phyloP scores from a whole-genome alignment of 2,113 vertebrate species.

The Chroicocephalus ridibundus region DNA sequence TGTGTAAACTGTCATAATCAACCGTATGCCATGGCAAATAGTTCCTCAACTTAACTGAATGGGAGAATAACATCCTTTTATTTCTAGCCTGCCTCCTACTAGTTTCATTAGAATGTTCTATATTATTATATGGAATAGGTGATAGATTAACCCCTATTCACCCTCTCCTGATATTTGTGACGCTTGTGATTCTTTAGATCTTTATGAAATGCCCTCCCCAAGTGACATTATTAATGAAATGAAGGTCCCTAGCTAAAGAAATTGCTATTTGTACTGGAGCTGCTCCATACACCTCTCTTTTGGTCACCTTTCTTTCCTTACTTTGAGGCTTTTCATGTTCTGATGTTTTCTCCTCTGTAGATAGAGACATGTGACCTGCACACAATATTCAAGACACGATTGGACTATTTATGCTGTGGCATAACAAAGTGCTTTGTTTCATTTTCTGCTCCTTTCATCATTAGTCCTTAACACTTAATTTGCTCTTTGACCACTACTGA shows the following conservation, averaged over 20 bases:
- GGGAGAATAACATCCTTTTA: accelerated
- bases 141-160: neutral
- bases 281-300: neutral
- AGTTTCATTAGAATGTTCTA: neutral
- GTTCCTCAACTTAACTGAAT: neutral
- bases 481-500: neutral
- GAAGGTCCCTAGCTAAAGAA: neutral
- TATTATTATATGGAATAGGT: neutral
- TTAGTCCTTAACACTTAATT: neutral
- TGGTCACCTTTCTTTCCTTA: neutral
- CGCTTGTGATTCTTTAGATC: neutral
- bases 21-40: neutral
- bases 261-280: neutral
- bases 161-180: neutral
- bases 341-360: neutral
- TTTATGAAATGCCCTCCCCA: neutral
- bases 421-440: neutral
- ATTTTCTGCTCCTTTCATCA: neutral
- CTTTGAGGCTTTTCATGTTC: neutral
- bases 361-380: neutral
- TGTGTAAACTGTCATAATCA: neutral
- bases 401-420: neutral
- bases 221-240: neutral
- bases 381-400: neutral
- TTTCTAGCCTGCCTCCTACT: neutral